These are phyloP conservation scores for Mellivora capensis DNA, from an alignment of 2,113 vertebrate genomes.

Conservation along the genomic window DNA sequence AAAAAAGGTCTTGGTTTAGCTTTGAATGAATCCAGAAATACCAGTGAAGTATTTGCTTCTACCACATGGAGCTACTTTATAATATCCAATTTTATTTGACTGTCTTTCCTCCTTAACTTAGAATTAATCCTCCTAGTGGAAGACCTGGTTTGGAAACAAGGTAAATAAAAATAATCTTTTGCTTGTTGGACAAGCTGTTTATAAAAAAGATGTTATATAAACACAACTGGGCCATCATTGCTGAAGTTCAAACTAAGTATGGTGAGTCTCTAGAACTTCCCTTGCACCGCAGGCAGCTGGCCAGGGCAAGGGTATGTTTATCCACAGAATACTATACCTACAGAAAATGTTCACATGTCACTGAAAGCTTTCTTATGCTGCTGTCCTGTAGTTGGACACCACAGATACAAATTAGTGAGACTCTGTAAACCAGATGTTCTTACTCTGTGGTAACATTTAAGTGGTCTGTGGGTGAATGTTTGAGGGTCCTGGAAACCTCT, in stretches of 20 bases:
- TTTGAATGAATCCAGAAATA: neutral
- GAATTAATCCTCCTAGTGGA: neutral
- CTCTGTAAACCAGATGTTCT: conserved; percentile 6
- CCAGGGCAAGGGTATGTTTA: neutral
- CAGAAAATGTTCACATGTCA: neutral
- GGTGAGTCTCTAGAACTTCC: neutral
- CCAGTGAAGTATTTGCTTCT: neutral
- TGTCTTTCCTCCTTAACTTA: neutral
- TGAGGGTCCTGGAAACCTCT: neutral
- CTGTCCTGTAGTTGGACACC: neutral
- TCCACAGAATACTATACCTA: neutral
- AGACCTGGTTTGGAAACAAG: neutral
- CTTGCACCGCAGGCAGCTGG: neutral
- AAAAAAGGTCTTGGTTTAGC: neutral
- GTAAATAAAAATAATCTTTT: conserved; percentile 25
- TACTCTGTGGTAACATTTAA: neutral
- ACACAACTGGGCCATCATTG: neutral
- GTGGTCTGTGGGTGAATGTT: conserved; percentile 12
- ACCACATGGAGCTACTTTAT: neutral
- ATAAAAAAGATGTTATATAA: neutral
- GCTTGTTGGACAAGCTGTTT: neutral
- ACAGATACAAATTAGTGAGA: conserved; percentile 4
- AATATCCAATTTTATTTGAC: neutral
- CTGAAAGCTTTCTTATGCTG: neutral
- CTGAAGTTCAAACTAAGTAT: neutral